Evolutionary conservation across 2,113 vertebrate genomes (phyloP), one percentile per base, ranked within the genome.

Genomic region (Pomatostomus ruficeps): DNA sequence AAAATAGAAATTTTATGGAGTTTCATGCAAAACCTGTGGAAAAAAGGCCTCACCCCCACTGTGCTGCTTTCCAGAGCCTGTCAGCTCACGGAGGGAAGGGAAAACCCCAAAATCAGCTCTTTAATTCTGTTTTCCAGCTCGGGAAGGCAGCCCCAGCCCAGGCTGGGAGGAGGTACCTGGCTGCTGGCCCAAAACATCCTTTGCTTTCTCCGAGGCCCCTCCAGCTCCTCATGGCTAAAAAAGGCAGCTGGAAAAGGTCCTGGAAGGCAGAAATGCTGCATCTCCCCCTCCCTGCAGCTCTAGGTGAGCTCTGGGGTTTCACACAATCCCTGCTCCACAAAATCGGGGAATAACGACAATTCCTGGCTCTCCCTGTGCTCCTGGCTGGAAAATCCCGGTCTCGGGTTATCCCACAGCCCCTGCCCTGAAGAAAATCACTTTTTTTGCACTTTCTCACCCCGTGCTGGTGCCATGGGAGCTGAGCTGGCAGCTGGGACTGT

Each of bases 151-250:
- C 70, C 36, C 54, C 8, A 75, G 65, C 71, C 81, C 21, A 19
- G 25, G 66, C 79, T 85, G 83, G 17, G 52, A 93, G 87, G 89
- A 95, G 94, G 63, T 63, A 55, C 48, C 71, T 95, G 95, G 89
- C 93, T 83, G 4, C 75, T 63, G 45, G 85, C 94, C 94, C 70
- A 40, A 85, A 40, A 29, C 94, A 78, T 89, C 11, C 4, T 61
- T 93, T 85, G 63, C 8, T 72, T 85, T 45, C 77, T 63, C 76
- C 49, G 93, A 93, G 96, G 94, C 91, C 85, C 59, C 93, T 96
- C 52, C 51, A 58, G 72, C 79, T 72, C 15, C 82, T 45, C 71
- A 80, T 73, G 25, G 88, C 89, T 93, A 91, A 92, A 97, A 94
- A 94, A 95, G 95, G 93, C 94, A 92, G 45, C 2, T 76, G 74